Conservation (phyloP, 2,113 vertebrate species). For the Platysteira castanea region DNA sequence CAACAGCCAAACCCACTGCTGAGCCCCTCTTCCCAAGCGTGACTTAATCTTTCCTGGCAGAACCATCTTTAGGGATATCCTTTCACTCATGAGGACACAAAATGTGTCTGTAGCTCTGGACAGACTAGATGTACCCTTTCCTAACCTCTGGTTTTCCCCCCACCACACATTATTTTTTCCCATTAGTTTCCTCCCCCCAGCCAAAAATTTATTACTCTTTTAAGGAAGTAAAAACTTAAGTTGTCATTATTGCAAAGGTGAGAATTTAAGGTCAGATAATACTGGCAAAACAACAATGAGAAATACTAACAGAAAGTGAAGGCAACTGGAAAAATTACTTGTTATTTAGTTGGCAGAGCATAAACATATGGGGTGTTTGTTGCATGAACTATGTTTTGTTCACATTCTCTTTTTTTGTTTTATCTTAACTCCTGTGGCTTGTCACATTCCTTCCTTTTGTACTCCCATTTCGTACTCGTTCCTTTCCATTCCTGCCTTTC, state of each 20-base stretch:
- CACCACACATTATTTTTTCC: neutral
- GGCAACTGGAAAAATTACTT: neutral
- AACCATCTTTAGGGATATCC: neutral
- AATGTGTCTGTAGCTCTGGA: neutral
- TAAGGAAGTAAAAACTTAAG: neutral
- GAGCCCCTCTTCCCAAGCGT: neutral
- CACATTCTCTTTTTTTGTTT: neutral
- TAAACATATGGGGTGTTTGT: neutral
- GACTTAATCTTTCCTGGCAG: conserved; percentile 20
- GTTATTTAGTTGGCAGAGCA: neutral
- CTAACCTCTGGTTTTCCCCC: rapidly evolving
- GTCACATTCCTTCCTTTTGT: neutral
- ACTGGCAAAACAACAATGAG: neutral
- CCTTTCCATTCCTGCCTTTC: neutral
- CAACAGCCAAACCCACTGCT: neutral
- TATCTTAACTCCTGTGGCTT: neutral
- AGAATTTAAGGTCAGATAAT: neutral
- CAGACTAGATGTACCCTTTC: neutral
- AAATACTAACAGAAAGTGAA: neutral
- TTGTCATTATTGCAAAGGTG: neutral
- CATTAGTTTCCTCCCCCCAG: neutral
- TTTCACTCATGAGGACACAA: neutral
- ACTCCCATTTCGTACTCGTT: rapidly evolving
- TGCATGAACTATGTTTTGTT: neutral
- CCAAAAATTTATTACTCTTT: neutral